Evolutionary conservation across 2,888 invertebrate genomes (phyloP).

Genomic region (Agrochola lota): DNA sequence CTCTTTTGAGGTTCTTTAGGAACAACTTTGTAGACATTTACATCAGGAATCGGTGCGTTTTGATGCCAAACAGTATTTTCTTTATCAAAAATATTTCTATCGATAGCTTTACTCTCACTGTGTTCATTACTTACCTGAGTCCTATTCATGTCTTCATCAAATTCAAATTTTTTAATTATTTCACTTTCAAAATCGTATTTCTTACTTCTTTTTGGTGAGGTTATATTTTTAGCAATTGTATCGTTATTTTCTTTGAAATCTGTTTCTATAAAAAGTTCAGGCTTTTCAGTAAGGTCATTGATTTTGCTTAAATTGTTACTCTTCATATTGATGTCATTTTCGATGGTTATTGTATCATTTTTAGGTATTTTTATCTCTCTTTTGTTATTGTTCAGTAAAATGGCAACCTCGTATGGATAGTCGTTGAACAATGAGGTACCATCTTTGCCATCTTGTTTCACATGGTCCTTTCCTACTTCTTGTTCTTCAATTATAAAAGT

Average conservation of each 20-base stretch:
- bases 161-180: constrained; percentile 72
- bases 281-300: background rate
- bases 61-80: constrained; percentile 78
- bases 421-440: constrained; percentile 76
- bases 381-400: constrained; percentile 72
- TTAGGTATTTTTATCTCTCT: constrained; percentile 30
- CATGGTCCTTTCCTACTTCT: constrained; percentile 1
- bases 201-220: constrained; percentile 76
- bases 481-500: constrained; percentile 58
- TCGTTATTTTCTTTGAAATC: constrained; percentile 23
- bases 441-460: constrained; percentile 72
- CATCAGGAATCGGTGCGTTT: constrained; percentile 70
- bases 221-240: constrained; percentile 43
- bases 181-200: constrained; percentile 74
- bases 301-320: constrained; percentile 9
- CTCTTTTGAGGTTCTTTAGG: constrained; percentile 72
- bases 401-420: constrained; percentile 81
- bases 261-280: background rate
- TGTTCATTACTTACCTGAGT: constrained; percentile 60
- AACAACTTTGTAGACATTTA: constrained; percentile 76
- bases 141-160: constrained; percentile 71
- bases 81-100: constrained; percentile 75
- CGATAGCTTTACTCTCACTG: constrained; percentile 38
- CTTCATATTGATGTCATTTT: constrained; percentile 37
- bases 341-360: constrained; percentile 33